Percentiles rank a stretch among this genome's conserved stretches.
phyloP scores from a whole-genome alignment of 2,888 invertebrate genomes.

The Phytoseiulus persimilis region DNA sequence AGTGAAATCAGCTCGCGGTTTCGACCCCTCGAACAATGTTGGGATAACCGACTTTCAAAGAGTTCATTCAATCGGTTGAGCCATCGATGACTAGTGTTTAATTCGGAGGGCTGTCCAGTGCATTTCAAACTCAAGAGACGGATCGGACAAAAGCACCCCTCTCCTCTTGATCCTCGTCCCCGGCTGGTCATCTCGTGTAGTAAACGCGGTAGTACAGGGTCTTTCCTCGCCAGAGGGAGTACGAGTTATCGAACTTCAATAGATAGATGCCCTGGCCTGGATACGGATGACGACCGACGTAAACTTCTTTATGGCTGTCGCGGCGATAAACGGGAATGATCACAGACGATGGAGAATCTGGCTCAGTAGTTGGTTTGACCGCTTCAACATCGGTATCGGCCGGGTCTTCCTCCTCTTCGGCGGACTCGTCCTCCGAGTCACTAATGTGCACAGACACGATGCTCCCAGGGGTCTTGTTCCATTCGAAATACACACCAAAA shows the following conservation, averaged over 20 bases:
- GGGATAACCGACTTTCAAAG: too few species aligned
- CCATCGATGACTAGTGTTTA: not conserved
- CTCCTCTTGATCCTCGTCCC: not conserved
- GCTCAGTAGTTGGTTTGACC: conserved; percentile 42
- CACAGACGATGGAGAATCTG: conserved; percentile 62
- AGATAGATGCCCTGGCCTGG: conserved; percentile 95
- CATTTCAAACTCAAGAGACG: not conserved
- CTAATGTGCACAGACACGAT: conserved; percentile 88
- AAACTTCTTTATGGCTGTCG: conserved; percentile 92
- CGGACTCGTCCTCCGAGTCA: conserved; percentile 80
- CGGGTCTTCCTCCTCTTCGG: conserved; percentile 62
- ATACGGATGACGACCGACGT: conserved; percentile 92
- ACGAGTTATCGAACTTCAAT: conserved; percentile 98
- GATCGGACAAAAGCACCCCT: not conserved
- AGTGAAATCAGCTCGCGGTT: too few species aligned
- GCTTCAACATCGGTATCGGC: conserved; percentile 19
- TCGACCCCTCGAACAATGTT: too few species aligned
- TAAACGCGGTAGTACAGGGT: conserved; percentile 97
- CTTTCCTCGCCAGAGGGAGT: conserved; percentile 97
- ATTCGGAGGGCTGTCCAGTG: not conserved
- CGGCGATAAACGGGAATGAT: conserved; percentile 89
- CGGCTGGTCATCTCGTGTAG: conserved; percentile 63
- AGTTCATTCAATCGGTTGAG: not conserved
- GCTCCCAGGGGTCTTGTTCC: conserved; percentile 74
- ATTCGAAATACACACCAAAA: conserved; percentile 97